A percentile compares a stretch with the other conserved stretches of the same genome.
Evolutionary conservation across 2,888 invertebrate genomes (phyloP).

Genomic region (Eulithis prunata): DNA sequence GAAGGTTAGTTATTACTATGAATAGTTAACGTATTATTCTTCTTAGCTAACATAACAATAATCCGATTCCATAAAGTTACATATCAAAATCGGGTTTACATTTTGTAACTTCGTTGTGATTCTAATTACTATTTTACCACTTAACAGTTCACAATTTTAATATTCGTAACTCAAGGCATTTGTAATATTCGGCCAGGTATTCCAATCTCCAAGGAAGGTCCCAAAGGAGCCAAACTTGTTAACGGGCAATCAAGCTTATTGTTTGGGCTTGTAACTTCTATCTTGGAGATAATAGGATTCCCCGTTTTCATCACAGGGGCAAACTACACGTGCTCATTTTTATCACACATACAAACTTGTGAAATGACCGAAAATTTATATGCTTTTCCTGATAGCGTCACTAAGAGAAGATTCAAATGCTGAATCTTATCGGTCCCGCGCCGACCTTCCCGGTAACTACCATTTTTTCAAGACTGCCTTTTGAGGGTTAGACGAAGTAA

Average conservation of each 20-base stretch:
- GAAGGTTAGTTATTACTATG: too few species aligned
- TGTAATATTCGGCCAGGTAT: constrained; percentile 4
- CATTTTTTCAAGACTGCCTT: too few species aligned
- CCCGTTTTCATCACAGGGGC: not conserved
- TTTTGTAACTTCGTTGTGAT: not conserved
- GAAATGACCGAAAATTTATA: too few species aligned
- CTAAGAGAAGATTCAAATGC: too few species aligned
- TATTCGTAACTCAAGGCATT: constrained; percentile 2
- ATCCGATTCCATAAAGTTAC: too few species aligned
- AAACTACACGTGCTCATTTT: not conserved
- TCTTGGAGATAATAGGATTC: constrained; percentile 20
- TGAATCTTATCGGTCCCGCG: too few species aligned
- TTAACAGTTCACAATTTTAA: not conserved
- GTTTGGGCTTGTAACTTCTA: constrained; percentile 8
- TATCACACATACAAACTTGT: not conserved
- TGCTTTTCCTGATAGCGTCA: too few species aligned
- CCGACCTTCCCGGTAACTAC: too few species aligned
- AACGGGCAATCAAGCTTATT: constrained; percentile 24
- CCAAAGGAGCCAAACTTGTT: constrained; percentile 19
- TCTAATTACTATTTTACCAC: not conserved
- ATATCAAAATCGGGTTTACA: too few species aligned
- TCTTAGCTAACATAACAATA: too few species aligned
- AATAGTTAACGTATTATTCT: too few species aligned
- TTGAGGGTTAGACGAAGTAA: too few species aligned
- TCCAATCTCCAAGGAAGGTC: constrained; percentile 19